Evolutionary conservation across 2,797 vertebrate species (phyloP).

Genomic region (Gymnothorax reevesii): DNA sequence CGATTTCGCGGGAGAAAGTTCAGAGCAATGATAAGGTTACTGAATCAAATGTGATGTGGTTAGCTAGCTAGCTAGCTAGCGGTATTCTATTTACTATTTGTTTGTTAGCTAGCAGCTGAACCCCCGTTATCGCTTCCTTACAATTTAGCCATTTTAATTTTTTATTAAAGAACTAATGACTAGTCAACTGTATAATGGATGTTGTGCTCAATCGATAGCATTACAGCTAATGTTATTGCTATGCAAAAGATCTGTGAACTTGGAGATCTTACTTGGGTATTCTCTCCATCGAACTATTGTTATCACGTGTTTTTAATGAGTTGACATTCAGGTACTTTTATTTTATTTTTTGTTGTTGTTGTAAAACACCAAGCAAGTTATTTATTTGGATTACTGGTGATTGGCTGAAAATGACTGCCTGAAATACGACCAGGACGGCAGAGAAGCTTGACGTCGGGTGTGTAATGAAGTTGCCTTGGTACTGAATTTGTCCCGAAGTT

Average conservation of each 20-base stretch:
- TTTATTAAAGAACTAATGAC: too few relatives aligned
- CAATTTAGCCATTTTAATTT: too few relatives aligned
- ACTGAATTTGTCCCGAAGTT: background rate
- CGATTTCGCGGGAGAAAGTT: too few relatives aligned
- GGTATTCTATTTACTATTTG: background rate
- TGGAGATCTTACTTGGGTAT: background rate
- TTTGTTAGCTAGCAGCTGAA: too few relatives aligned
- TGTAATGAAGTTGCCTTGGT: background rate
- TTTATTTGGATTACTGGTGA: background rate
- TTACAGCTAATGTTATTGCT: too few relatives aligned
- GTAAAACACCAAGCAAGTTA: too few relatives aligned
- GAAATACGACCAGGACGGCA: background rate
- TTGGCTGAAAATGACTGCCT: background rate
- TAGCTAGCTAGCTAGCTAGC: slow-evolving; percentile 1
- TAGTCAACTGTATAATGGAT: too few relatives aligned
- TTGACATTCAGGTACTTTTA: background rate
- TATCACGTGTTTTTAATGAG: background rate
- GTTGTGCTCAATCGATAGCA: too few relatives aligned
- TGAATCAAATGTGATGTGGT: slow-evolving; percentile 9
- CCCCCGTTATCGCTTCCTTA: too few relatives aligned
- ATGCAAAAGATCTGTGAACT: background rate
- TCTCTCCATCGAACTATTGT: background rate
- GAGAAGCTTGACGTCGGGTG: background rate
- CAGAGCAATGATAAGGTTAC: background rate
- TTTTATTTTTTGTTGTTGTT: background rate